Evolutionary conservation across 2,113 vertebrate species (phyloP).

Genomic region (Vulpes ferrilata): DNA sequence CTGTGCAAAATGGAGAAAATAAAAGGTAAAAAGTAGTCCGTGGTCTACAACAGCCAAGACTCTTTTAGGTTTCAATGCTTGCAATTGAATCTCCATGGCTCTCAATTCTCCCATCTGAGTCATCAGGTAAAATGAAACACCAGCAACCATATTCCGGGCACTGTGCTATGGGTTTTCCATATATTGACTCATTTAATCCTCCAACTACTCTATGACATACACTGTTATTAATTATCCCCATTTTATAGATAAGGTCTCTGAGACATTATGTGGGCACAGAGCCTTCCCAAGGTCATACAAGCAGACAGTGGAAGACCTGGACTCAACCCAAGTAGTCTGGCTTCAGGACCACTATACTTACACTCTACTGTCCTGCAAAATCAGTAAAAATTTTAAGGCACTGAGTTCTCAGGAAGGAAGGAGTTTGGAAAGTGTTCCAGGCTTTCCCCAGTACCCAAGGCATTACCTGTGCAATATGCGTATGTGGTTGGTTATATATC

Average conservation of each 20-base stretch:
- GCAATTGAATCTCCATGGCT: conserved; percentile 25
- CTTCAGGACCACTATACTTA: neutral
- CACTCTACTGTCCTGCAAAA: neutral
- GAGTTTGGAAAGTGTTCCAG: neutral
- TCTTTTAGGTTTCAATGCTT: neutral
- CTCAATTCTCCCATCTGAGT: conserved; percentile 34
- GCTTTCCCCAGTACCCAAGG: neutral
- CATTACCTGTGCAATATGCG: neutral
- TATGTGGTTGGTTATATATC: neutral
- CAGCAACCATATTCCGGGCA: neutral
- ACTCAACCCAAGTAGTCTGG: neutral
- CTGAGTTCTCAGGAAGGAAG: conserved; percentile 40
- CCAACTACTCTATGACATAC: neutral
- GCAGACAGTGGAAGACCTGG: neutral
- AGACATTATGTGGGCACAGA: neutral
- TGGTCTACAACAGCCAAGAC: neutral
- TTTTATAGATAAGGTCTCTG: neutral
- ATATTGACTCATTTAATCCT: conserved; percentile 10
- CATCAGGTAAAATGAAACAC: conserved; percentile 3
- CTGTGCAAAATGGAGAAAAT: neutral
- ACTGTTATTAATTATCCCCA: neutral
- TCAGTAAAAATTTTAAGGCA: conserved; percentile 45
- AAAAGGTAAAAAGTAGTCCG: neutral
- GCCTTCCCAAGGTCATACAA: neutral
- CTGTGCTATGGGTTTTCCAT: neutral